Base-by-base conservation (phyloP, 2,888 invertebrate species). In the Tetranychus piercei region DNA sequence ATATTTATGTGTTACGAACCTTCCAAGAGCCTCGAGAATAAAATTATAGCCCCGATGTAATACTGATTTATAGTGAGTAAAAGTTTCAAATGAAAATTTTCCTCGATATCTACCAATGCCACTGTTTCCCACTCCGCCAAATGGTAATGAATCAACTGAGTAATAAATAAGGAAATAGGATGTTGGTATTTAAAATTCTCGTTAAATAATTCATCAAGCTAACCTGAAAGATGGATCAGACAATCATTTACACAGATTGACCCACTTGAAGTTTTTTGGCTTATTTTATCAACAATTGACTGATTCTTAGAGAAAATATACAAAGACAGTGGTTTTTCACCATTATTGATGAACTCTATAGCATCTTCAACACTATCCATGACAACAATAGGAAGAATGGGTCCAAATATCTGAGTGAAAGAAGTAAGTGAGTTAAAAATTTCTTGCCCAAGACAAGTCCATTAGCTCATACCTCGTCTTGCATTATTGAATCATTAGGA, bases 31-130 rank as follows among this genome's bases (percentile, higher is more conserved):
- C 15, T 77, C 74, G 3, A 76, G 67, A n/a, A 77, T 55, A 7
- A 73, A 72, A 67, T 77, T 79, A 72, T 76, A 76, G 20, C 78
- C 77, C n/a, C 79, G 75, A 18, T 76, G 77, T 11, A 86, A 80
- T 64, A 84, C 82, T 71, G 72, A 80, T 83, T 94, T 94, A 81
- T 89, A 89, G 83, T 99, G 97, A 0, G 90, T 89, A 83, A 99
- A 99, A 0, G 94, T 92, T 79, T 96, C 92, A 80, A 91, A 97
- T 0, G 90, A 88, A 79, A 87, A 77, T 82, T 89, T 89, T 75
- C 97, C 99, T 83, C 97, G 96, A 84, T 97, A 97, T 0, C 87
- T 84, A 69, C 95, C 95, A 85, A 94, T 92, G 72, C 99, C 99
- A 81, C 94, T 94, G 79, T 85, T 82, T 5, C 99, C 99, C 73